Evolutionary conservation across 2,113 vertebrate genomes (phyloP).

Genomic region (Anarhynchus alexandrinus): DNA sequence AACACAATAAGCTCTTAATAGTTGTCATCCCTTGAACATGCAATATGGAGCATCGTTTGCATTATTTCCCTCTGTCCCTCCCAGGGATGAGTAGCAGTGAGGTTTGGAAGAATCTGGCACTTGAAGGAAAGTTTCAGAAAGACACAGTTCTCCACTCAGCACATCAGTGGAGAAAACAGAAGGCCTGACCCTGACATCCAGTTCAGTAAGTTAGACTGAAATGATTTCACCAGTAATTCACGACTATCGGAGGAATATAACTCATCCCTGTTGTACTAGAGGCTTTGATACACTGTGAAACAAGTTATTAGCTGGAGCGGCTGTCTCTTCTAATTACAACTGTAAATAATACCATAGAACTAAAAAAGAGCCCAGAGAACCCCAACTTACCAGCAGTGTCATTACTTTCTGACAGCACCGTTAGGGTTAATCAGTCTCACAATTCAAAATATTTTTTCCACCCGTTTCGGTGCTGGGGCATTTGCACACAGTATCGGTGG

Average conservation of each 20-base stretch:
- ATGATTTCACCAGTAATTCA: not conserved
- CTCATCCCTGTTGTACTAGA: not conserved
- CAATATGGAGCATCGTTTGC: not conserved
- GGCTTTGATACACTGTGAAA: not conserved
- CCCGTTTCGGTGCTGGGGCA: not conserved
- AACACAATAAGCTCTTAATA: not conserved
- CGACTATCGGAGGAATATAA: not conserved
- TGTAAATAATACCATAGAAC: not conserved
- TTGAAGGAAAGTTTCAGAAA: not conserved
- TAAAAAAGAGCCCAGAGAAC: not conserved
- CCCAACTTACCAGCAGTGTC: not conserved
- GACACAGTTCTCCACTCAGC: not conserved
- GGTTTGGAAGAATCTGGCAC: not conserved
- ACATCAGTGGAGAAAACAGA: not conserved
- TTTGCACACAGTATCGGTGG: not conserved
- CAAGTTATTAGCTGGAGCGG: not conserved
- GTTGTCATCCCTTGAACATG: not conserved
- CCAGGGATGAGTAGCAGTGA: rapidly evolving
- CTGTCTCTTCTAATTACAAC: not conserved
- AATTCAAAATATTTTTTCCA: not conserved
- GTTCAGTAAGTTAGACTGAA: not conserved
- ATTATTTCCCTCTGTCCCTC: not conserved
- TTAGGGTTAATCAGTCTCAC: not conserved
- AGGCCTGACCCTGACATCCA: not conserved
- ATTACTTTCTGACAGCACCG: not conserved